These are phyloP conservation scores for Telmatherina bonti DNA, from an alignment of 2,797 vertebrate species.

Conservation along the genomic window DNA sequence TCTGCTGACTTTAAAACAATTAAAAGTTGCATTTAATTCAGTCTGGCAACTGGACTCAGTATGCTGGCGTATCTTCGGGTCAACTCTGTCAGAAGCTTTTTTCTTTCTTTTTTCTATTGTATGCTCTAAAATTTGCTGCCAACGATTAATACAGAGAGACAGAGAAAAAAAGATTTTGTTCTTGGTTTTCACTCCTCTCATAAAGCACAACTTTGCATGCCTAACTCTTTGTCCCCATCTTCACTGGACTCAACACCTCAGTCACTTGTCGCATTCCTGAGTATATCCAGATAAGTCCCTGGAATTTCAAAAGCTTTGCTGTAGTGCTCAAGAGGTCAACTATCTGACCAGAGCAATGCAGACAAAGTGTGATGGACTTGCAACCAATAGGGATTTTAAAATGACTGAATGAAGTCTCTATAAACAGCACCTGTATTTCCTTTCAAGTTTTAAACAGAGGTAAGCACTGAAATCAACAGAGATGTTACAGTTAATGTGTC, in stretches of 20 bases:
- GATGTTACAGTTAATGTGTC: not conserved
- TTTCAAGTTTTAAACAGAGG: not conserved
- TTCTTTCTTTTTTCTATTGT: no score
- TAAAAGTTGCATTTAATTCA: no score
- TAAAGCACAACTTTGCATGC: conserved; percentile 30
- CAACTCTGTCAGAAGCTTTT: no score
- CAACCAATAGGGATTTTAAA: not conserved
- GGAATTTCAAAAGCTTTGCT: conserved; percentile 60
- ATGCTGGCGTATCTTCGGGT: no score
- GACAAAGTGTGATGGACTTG: not conserved
- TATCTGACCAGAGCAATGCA: conserved; percentile 7
- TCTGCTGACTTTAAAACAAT: no score
- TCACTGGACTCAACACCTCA: conserved; percentile 52
- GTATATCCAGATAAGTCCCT: conserved; percentile 68
- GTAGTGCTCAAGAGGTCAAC: conserved; percentile 26
- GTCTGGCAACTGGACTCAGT: no score
- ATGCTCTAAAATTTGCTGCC: no score
- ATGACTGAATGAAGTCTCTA: not conserved
- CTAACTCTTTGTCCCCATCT: conserved; percentile 32
- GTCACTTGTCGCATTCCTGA: conserved; percentile 72
- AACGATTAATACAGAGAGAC: no score
- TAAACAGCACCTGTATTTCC: not conserved
- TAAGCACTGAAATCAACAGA: not conserved
- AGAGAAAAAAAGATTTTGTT: not conserved
- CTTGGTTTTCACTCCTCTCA: conserved; percentile 6